Base-by-base conservation (phyloP, 35 echinoderm and acorn worm genomes). In the Ophioderma brevispina region DNA sequence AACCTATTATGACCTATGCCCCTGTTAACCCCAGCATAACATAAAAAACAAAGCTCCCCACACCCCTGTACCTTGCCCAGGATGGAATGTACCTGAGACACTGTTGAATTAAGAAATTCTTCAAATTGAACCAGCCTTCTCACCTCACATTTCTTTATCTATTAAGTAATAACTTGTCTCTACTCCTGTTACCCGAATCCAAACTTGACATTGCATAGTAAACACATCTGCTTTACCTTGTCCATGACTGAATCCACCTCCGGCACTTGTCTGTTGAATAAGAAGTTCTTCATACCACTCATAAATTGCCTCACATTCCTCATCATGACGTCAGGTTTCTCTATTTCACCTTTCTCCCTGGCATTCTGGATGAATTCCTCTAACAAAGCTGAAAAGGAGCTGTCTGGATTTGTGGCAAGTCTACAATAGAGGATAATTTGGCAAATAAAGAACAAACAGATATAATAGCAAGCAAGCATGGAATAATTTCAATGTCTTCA, bases 241-340 rank as follows among this genome's bases (percentile, higher is more conserved):
- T 96, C 90, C 64, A 96, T 85, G 64, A 87, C 90, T 41, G 76
- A 85, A 84, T 96, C 90, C 18, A 96, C 82, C 36, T 96, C 90
- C 43, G 80, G 80, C 55, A 92, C 94, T 40, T 82, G 83, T 33
- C 86, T 80, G 75, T 96, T 92, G 38, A 96, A 89, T 38, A 96
- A 90, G 80, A 92, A 96, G 75, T 96, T 96, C 78, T 96, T 96
- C 15, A 92, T 87, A n/a, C 94, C 94, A 75, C 77, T 92, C 94
- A 96, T 96, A 76, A 96, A 96, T 70, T 96, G 94, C 35, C 94
- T 39, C 39, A 96, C 37, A 23, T 85, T 92, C 36, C 87, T 81
- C 31, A 96, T 55, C 23, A 96, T 76, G 19, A 91, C 75, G 40
- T 92, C 94, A 28, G 94, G 94, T 38, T 82, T 80, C n/a, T 96